These are phyloP conservation scores for Drosophila kuntzei DNA, from an alignment of 2,888 invertebrate species.

Conservation along the genomic window DNA sequence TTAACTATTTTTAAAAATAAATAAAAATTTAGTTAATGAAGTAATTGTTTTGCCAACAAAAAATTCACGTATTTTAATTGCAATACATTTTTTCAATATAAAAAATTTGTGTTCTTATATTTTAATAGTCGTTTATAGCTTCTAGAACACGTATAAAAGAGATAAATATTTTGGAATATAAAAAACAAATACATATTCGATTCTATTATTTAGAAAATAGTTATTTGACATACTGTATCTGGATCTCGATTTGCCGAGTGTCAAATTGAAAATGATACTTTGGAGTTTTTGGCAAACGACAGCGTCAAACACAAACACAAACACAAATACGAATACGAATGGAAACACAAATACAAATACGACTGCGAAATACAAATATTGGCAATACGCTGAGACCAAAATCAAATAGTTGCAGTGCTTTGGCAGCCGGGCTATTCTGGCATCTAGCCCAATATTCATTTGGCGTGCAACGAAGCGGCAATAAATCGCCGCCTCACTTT, in stretches of 20 bases:
- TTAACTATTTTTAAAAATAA: too few species aligned
- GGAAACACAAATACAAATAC: slow-evolving; percentile 44
- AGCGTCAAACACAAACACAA: slow-evolving; percentile 45
- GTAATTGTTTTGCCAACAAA: too few species aligned
- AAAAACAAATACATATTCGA: too few species aligned
- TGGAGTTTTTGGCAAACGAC: slow-evolving; percentile 52
- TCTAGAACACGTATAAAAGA: too few species aligned
- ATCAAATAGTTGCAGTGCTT: slow-evolving; percentile 65
- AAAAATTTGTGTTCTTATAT: too few species aligned
- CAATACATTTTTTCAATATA: too few species aligned
- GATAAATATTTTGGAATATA: too few species aligned
- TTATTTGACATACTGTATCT: slow-evolving; percentile 2
- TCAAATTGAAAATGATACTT: slow-evolving; percentile 69
- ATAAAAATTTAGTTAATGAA: too few species aligned
- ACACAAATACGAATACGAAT: slow-evolving; percentile 22
- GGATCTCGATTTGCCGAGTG: slow-evolving; percentile 20
- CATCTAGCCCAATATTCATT: slow-evolving; percentile 68
- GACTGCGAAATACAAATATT: slow-evolving; percentile 69
- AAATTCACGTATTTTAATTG: too few species aligned
- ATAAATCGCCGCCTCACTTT: slow-evolving; percentile 60
- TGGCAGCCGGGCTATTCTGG: slow-evolving; percentile 4
- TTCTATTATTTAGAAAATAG: background rate
- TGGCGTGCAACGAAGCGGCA: slow-evolving; percentile 74
- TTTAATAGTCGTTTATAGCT: too few species aligned
- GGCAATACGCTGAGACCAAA: slow-evolving; percentile 76